Evolutionary conservation across 2,888 invertebrate genomes (phyloP).

Genomic region (Zygogramma bicolorata): DNA sequence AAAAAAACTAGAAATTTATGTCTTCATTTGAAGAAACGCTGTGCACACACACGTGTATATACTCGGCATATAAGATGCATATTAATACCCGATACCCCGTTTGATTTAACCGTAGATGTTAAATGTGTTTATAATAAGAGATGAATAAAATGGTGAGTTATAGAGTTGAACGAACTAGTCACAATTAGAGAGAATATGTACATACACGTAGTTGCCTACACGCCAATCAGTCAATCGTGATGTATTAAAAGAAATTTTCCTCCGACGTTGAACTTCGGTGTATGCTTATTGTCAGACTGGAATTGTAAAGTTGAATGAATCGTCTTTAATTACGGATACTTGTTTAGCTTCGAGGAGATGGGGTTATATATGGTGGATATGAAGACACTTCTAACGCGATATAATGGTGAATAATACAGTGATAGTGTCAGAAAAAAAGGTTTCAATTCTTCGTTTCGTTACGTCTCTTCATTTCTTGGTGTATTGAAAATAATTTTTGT

Average conservation of each 20-base stretch:
- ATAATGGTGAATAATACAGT: neutral
- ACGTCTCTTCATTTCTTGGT: too few species aligned
- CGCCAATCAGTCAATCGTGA: conserved; percentile 22
- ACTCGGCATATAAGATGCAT: conserved; percentile 16
- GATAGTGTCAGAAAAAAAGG: too few species aligned
- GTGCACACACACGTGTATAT: conserved; percentile 14
- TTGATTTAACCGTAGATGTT: conserved; percentile 24
- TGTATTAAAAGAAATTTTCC: conserved; percentile 10
- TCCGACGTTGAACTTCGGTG: neutral
- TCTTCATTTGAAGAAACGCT: conserved; percentile 23
- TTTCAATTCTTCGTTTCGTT: too few species aligned
- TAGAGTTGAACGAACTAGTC: conserved; percentile 38
- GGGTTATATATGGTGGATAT: neutral
- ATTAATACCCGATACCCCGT: conserved; percentile 21
- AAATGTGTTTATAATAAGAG: conserved; percentile 18
- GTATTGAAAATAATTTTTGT: too few species aligned
- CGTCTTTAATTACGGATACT: neutral
- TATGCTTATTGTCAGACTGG: neutral
- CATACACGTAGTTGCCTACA: conserved; percentile 15
- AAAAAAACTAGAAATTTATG: conserved; percentile 14
- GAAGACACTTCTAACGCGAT: neutral
- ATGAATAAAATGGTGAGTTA: conserved; percentile 23
- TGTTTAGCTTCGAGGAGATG: neutral
- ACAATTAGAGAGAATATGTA: conserved; percentile 36
- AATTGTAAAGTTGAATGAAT: neutral